Evolutionary conservation across 2,113 vertebrate species (phyloP).

Genomic region (Actinemys pallida): DNA sequence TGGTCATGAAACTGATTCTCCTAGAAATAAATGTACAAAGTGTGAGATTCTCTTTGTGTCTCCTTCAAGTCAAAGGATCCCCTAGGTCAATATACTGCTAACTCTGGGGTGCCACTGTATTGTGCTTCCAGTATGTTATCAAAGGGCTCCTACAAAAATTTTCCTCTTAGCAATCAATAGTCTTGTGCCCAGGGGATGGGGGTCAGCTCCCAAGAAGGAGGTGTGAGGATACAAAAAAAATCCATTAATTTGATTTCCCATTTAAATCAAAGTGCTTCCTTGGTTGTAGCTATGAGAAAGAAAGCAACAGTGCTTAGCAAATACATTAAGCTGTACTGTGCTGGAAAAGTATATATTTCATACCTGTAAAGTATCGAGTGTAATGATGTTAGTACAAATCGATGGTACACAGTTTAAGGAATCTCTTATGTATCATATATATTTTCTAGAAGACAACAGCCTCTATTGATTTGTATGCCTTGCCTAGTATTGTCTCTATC

Average conservation of each 20-base stretch:
- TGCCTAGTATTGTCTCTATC: background rate
- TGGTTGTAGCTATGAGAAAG: background rate
- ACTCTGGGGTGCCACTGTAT: background rate
- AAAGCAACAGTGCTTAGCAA: slow-evolving; percentile 6
- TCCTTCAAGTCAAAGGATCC: background rate
- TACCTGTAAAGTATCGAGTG: background rate
- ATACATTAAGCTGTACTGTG: background rate
- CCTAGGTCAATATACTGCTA: background rate
- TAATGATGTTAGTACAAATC: background rate
- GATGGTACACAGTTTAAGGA: background rate
- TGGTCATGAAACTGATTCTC: background rate
- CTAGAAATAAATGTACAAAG: background rate
- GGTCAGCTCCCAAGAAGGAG: background rate
- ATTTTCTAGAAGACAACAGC: background rate
- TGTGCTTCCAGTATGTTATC: background rate
- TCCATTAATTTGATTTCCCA: background rate
- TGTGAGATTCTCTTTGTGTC: background rate
- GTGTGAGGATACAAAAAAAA: background rate
- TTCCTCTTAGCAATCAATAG: background rate
- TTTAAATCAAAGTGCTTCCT: background rate
- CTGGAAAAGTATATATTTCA: background rate
- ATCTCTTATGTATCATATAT: background rate
- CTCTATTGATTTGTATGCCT: background rate
- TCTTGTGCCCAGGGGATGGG: background rate
- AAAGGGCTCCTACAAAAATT: background rate